Evolutionary conservation across 2,113 vertebrate genomes (phyloP).

Genomic region (Halcyon malimbica): DNA sequence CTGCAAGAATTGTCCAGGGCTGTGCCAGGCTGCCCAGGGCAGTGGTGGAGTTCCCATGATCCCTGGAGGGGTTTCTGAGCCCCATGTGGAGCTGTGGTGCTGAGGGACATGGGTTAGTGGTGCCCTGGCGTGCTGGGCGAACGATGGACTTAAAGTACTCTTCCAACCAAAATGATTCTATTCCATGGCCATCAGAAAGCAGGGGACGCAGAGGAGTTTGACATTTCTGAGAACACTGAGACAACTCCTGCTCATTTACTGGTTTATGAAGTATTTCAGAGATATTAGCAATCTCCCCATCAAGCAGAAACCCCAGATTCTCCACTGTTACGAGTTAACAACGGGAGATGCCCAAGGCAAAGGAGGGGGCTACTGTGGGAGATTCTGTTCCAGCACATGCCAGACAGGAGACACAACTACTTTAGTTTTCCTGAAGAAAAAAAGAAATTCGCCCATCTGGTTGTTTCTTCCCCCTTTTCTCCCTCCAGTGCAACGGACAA

Average conservation of each 20-base stretch:
- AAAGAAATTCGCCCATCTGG: background rate
- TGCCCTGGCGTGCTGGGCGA: no score
- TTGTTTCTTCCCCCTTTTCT: background rate
- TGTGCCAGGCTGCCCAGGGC: no score
- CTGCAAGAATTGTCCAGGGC: no score
- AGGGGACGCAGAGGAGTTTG: rapidly evolving
- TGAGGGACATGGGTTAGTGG: no score
- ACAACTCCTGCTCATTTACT: background rate
- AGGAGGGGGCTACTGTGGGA: background rate
- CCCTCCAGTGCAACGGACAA: background rate
- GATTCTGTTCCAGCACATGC: background rate
- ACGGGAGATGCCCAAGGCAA: background rate
- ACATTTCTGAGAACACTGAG: background rate
- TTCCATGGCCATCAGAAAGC: background rate
- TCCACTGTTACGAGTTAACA: background rate
- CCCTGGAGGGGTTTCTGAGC: no score
- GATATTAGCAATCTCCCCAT: background rate
- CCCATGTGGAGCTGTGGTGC: no score
- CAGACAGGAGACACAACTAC: background rate
- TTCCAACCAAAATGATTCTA: no score
- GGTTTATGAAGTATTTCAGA: background rate
- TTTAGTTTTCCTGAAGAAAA: background rate
- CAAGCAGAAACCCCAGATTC: background rate
- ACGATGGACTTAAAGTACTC: no score
- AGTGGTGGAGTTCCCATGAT: no score